Conservation (phyloP, 1,140 invertebrate genomes). For the Zaprionus capensis region DNA sequence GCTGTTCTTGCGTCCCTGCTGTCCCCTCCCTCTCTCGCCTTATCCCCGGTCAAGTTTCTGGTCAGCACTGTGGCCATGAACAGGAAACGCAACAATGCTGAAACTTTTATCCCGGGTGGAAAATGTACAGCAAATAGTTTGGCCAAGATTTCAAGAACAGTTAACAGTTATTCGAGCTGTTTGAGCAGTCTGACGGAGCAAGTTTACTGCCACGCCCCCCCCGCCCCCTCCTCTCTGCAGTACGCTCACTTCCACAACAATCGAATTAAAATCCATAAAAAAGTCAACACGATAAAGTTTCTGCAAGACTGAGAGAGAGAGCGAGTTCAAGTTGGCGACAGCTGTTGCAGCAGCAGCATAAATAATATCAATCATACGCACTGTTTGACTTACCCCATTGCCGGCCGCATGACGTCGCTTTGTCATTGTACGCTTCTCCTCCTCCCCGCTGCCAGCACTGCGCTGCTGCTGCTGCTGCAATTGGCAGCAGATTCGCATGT, state of each 20-base stretch:
- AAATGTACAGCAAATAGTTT: constrained; percentile 52
- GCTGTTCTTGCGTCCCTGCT: neutral
- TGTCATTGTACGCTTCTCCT: constrained; percentile 27
- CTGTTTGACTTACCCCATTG: constrained; percentile 65
- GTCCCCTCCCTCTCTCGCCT: neutral
- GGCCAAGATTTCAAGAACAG: constrained; percentile 37
- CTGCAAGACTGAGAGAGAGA: neutral
- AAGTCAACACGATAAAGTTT: constrained; percentile 54
- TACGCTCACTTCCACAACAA: constrained; percentile 12
- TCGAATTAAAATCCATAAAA: constrained; percentile 72
- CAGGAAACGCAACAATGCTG: constrained; percentile 59
- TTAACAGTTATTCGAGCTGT: constrained; percentile 33
- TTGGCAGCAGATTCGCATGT: constrained; percentile 88
- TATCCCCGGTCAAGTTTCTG: neutral
- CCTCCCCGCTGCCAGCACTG: neutral
- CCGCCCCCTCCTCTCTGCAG: neutral
- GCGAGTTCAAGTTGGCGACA: neutral
- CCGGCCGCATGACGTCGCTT: constrained; percentile 50
- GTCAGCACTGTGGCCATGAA: constrained; percentile 29
- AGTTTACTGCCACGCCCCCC: neutral
- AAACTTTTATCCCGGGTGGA: constrained; percentile 43
- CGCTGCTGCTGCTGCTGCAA: constrained; percentile 57
- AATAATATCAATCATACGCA: constrained; percentile 75
- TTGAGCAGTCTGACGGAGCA: constrained; percentile 30
- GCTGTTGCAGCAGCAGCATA: constrained; percentile 38